Base-by-base conservation (phyloP, 1,140 invertebrate genomes). In the Nixonia krombeini region DNA sequence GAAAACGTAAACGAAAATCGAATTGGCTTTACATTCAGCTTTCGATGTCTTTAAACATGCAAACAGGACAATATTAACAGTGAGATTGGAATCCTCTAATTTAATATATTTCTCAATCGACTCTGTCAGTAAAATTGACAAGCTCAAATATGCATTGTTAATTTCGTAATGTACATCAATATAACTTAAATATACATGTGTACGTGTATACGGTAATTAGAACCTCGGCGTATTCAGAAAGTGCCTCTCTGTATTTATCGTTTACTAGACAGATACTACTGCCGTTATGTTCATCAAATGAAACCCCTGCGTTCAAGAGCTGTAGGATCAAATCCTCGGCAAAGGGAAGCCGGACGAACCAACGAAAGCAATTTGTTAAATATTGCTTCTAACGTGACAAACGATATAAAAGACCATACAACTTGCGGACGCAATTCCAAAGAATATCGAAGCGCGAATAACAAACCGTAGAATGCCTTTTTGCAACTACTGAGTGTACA, bases 281-380 rank as follows among this genome's bases (percentile, higher is more conserved):
- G 68, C 65, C 68, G 62, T 65, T 42, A 15, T 21, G 44, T 65
- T 65, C 68, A 64, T 73, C 66, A 66, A 65, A 73, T 70, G 67
- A 65, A 73, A 47, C 64, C 71, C 26, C 52, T 28, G 28, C 6
- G 44, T 35, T 56, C 31, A 26, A 35, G 57, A 47, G 51, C 45
- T n/a, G n/a, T 42, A 58, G 37, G 53, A 35, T 49, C 16, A 66
- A 70, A 71, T 71, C 69, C 69, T 52, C 28, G 25, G 63, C 51
- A 65, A 61, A 63, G 62, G 64, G 72, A 71, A 74, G 72, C 72
- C 72, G 8, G 28, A 57, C 57, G 29, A 62, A 53, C 35, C 50
- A 56, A 70, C 57, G 46, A 71, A 72, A 74, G 72, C 72, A 74
- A 74, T 74, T 74, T 72, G 55, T 74, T 74, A 74, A 74, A 74